Conservation (phyloP, 2,113 vertebrate species). For the Drymodes brunneopygia region DNA sequence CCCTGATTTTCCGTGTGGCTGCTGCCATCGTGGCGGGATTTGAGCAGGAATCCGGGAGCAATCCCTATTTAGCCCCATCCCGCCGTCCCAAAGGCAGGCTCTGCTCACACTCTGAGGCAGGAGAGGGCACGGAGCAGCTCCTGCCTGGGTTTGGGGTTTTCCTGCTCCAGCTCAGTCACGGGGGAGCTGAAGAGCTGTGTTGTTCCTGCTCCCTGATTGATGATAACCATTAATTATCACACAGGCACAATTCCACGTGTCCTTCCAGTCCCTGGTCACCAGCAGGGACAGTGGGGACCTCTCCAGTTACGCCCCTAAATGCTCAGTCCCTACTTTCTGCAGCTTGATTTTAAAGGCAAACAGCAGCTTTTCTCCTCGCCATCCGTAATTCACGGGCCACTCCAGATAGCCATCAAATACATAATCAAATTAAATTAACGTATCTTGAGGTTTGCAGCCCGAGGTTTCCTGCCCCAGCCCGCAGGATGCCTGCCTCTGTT, state of each 20-base stretch:
- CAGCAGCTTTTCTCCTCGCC: not conserved
- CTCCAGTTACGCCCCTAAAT: accelerated
- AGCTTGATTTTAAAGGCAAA: not conserved
- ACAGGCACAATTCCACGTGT: accelerated
- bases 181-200: not conserved
- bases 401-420: not conserved
- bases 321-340: not conserved
- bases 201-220: not conserved
- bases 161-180: not conserved
- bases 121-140: not conserved
- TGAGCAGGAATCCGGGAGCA: not conserved
- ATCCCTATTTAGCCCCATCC: not conserved
- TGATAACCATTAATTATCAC: not conserved
- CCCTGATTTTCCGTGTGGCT: not conserved
- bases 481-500: not conserved
- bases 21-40: accelerated
- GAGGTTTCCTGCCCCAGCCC: not conserved
- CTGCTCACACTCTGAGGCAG: not conserved
- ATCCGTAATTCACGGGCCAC: not conserved
- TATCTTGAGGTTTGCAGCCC: not conserved
- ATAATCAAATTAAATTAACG: not conserved
- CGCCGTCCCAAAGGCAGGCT: accelerated
- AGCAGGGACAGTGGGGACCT: not conserved
- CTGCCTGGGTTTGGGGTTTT: not conserved
- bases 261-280: not conserved